phyloP scores from a whole-genome alignment of 2,113 vertebrate genomes.

The Oreochromis tanganicae region DNA sequence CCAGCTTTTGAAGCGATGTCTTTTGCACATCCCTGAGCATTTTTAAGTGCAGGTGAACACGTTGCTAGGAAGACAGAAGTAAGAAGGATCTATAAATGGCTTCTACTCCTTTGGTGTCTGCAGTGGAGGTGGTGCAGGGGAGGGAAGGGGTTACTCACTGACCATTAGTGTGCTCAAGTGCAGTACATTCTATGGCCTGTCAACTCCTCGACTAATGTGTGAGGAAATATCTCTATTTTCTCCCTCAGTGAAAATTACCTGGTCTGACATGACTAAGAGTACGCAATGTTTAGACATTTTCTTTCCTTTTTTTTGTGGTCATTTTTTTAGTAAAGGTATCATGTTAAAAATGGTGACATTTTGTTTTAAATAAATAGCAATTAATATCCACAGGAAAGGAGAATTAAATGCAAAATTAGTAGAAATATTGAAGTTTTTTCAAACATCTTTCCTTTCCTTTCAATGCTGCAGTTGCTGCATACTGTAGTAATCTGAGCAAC shows the following conservation, averaged over 20 bases:
- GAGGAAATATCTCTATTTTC: conserved; percentile 64
- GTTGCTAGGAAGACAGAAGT: conserved; percentile 3
- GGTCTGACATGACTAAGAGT: conserved; percentile 35
- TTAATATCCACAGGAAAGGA: neutral
- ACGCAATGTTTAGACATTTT: conserved; percentile 19
- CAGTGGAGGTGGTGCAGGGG: neutral
- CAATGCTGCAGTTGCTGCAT: neutral
- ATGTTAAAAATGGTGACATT: neutral
- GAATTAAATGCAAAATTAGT: neutral
- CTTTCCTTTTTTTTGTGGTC: neutral
- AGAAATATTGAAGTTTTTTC: neutral
- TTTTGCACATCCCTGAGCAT: neutral
- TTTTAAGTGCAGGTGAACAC: conserved; percentile 12
- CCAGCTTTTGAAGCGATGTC: neutral
- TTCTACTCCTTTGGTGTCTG: conserved; percentile 28
- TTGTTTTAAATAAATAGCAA: neutral
- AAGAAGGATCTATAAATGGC: conserved; percentile 45
- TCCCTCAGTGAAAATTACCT: conserved; percentile 35
- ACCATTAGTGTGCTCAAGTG: conserved; percentile 67
- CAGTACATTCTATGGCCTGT: conserved; percentile 62
- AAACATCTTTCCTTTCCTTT: neutral
- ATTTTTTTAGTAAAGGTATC: neutral
- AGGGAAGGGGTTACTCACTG: conserved; percentile 43
- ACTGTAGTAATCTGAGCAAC: neutral
- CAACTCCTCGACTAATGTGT: conserved; percentile 58